Percentiles rank a stretch among this genome's conserved stretches.
Conservation (phyloP, 1,140 invertebrate genomes). For the Gryllus bimaculatus region DNA sequence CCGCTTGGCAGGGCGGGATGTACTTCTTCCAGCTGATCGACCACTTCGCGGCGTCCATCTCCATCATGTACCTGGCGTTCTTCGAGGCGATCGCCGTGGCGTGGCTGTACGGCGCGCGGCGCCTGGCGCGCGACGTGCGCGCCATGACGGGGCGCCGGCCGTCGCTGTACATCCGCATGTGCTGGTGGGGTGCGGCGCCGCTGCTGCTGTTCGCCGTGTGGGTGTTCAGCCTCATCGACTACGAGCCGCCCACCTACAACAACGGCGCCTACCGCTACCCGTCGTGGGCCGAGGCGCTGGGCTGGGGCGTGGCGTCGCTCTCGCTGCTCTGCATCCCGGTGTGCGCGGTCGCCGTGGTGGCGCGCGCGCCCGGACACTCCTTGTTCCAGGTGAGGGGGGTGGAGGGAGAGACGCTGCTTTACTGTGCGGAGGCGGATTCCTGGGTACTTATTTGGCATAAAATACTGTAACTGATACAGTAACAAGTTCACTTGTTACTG, state of each 20-base stretch:
- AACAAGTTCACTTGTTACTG: no score
- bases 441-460: no score
- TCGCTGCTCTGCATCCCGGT: constrained; percentile 79
- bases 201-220: constrained; percentile 56
- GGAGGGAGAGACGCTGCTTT: not conserved
- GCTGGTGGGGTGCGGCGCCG: constrained; percentile 46
- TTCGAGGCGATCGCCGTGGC: constrained; percentile 84
- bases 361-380: constrained; percentile 56
- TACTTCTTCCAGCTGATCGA: constrained; percentile 89
- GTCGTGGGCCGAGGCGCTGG: constrained; percentile 70
- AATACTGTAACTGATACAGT: no score
- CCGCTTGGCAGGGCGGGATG: constrained; percentile 63
- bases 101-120: constrained; percentile 82
- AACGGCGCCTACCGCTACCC: constrained; percentile 71
- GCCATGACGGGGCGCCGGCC: constrained; percentile 78
- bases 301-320: constrained; percentile 75
- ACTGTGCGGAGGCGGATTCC: no score
- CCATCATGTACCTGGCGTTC: constrained; percentile 84
- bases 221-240: constrained; percentile 80
- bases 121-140: constrained; percentile 69
- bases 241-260: constrained; percentile 69
- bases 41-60: constrained; percentile 83
- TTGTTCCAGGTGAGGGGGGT: constrained; percentile 56
- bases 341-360: constrained; percentile 62
- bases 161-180: constrained; percentile 70